phyloP scores from a whole-genome alignment of 2,888 invertebrate species.

The Plebejus anna region DNA sequence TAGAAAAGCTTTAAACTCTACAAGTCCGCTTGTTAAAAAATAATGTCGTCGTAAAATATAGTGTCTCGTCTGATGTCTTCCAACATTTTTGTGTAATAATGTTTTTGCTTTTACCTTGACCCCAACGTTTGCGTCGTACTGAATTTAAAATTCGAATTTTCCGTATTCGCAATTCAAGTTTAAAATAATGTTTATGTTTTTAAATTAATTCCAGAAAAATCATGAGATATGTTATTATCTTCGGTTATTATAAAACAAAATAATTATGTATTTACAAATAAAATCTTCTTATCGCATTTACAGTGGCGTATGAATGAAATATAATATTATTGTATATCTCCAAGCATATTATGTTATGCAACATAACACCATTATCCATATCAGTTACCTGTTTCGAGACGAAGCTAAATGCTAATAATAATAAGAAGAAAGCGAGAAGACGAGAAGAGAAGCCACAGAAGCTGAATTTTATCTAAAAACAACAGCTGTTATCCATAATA shows the following conservation, averaged over 20 bases:
- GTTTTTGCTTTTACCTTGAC: conserved; percentile 8
- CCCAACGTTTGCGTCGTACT: background rate
- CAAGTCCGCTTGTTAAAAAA: background rate
- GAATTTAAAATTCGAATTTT: background rate
- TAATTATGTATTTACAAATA: background rate
- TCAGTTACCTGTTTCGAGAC: background rate
- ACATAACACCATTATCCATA: too few relatives aligned
- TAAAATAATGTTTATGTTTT: background rate
- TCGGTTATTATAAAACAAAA: background rate
- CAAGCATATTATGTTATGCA: background rate
- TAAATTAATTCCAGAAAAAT: background rate
- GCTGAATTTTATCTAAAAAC: background rate
- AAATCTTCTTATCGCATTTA: background rate
- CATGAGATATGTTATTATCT: background rate
- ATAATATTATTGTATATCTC: too few relatives aligned
- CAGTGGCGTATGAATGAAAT: background rate
- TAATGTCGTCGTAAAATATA: background rate
- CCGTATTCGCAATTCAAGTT: background rate
- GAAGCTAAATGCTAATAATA: background rate
- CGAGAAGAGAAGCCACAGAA: background rate
- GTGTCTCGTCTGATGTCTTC: conserved; percentile 1
- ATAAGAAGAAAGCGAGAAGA: too few relatives aligned
- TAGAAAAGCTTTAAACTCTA: background rate
- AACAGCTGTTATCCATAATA: background rate
- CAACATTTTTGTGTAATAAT: background rate